phyloP scores from a whole-genome alignment of 2,888 invertebrate genomes.

The Taphrorychus bicolor region DNA sequence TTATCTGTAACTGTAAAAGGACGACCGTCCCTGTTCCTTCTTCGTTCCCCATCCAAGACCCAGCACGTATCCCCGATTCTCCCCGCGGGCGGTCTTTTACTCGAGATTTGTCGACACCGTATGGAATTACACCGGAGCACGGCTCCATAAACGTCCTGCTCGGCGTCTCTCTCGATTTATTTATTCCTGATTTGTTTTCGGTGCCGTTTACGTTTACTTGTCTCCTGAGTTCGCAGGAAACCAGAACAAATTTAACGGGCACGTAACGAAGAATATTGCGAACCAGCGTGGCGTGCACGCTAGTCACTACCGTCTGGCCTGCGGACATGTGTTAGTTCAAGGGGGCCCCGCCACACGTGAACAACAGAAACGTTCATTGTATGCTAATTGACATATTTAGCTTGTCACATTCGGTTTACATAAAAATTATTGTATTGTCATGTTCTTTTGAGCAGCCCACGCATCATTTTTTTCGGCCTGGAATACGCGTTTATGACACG shows the following conservation, averaged over 20 bases:
- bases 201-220: too few species aligned
- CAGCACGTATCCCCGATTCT: constrained; percentile 10
- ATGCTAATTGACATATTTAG: constrained; percentile 39
- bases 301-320: constrained; percentile 17
- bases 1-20: too few species aligned
- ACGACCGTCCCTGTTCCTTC: too few species aligned
- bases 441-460: constrained; percentile 25
- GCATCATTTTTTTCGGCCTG: constrained; percentile 14
- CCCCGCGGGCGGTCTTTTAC: constrained; percentile 24
- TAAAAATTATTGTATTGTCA: constrained; percentile 41
- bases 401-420: constrained; percentile 40
- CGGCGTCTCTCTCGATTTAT: background rate
- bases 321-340: constrained; percentile 25
- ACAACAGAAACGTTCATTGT: constrained; percentile 39
- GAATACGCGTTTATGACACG: background rate
- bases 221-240: background rate
- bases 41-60: too few species aligned
- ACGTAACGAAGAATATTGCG: background rate
- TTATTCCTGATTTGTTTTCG: constrained; percentile 7
- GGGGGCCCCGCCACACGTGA: constrained; percentile 22
- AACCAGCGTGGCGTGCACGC: constrained; percentile 7
- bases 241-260: background rate
- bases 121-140: constrained; percentile 30
- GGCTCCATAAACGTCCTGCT: background rate
- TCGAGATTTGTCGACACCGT: constrained; percentile 34